Evolutionary conservation across 2,888 invertebrate species (phyloP).

Genomic region (Ommatoiulus sabulosus): DNA sequence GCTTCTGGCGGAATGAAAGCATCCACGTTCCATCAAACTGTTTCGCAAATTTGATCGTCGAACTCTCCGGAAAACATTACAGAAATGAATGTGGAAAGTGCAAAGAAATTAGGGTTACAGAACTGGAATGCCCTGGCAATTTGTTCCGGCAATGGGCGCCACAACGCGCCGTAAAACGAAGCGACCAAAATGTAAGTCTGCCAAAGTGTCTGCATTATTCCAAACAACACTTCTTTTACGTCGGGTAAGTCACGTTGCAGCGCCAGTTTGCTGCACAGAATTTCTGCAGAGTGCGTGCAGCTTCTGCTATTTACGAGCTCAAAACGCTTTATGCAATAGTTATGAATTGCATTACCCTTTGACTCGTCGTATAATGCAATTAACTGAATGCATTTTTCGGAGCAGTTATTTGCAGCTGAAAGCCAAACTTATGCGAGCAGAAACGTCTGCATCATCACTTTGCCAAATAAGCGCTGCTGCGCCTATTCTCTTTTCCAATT

Average conservation of each 20-base stretch:
- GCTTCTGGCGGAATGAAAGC: too few species aligned
- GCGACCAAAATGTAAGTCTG: not conserved
- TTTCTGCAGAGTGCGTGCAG: not conserved
- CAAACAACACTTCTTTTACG: not conserved
- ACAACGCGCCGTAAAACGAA: not conserved
- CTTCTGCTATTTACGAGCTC: not conserved
- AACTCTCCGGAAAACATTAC: too few species aligned
- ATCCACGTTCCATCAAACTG: too few species aligned
- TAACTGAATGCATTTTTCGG: not conserved
- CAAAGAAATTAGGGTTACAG: not conserved
- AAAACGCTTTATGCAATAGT: not conserved
- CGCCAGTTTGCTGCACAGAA: not conserved
- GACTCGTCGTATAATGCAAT: not conserved
- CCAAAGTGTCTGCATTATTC: not conserved
- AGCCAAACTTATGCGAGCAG: not conserved
- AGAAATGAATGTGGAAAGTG: not conserved
- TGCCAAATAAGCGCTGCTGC: not conserved
- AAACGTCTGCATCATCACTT: not conserved
- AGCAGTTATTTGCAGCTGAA: not conserved
- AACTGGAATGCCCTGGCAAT: not conserved
- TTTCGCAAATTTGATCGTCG: too few species aligned
- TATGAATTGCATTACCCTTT: not conserved
- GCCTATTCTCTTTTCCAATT: not conserved
- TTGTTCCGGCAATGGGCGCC: not conserved
- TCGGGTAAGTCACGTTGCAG: not conserved